Percentiles rank a stretch among this genome's conserved stretches.
phyloP scores from a whole-genome alignment of 2,797 vertebrate genomes.

The Thamnophis elegans region DNA sequence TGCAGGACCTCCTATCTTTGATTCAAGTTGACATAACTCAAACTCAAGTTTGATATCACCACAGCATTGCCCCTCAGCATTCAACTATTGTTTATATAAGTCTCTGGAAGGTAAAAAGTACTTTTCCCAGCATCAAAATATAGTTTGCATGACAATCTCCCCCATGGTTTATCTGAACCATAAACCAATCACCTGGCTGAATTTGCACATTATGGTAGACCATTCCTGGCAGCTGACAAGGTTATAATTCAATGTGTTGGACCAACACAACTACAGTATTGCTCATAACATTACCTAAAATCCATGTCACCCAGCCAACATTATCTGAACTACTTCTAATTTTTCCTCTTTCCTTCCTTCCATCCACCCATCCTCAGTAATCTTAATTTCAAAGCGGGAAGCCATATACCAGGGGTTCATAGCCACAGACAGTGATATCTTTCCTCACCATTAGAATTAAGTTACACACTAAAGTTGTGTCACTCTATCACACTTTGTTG shows the following conservation, averaged over 20 bases:
- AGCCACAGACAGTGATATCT: background rate
- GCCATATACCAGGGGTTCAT: background rate
- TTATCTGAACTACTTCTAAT: background rate
- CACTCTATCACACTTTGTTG: background rate
- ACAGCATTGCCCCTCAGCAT: background rate
- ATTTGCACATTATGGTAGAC: background rate
- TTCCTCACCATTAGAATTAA: background rate
- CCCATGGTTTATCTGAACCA: background rate
- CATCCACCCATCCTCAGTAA: background rate
- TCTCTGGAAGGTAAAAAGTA: background rate
- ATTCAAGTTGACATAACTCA: background rate
- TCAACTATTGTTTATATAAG: background rate
- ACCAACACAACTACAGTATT: background rate
- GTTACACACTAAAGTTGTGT: background rate
- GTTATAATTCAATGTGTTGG: background rate
- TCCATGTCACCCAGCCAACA: background rate
- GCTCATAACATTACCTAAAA: background rate
- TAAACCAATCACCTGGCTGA: background rate
- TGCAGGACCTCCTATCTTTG: background rate
- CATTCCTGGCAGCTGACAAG: background rate
- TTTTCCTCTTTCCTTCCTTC: too few relatives aligned
- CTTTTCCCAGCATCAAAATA: background rate
- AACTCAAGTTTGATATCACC: background rate
- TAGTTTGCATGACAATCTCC: background rate
- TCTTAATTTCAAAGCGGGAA: conserved; percentile 1